These are phyloP conservation scores for Cotesia glomerata DNA, from an alignment of 1,140 invertebrate species.

Conservation along the genomic window DNA sequence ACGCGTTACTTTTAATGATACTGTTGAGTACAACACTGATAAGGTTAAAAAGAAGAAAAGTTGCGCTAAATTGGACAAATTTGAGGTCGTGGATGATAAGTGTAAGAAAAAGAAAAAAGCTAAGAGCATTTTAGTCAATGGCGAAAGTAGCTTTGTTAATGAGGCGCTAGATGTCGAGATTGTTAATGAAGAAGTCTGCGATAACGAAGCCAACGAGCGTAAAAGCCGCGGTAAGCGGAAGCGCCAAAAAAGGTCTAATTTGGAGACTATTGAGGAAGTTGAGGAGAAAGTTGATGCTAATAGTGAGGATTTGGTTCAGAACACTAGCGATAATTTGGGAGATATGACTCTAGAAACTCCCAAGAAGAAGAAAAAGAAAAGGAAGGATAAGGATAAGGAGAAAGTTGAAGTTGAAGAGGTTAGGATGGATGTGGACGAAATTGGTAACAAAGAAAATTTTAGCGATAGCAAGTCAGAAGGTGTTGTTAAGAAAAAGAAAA, in stretches of 20 bases:
- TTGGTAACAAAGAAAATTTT: slow-evolving; percentile 1
- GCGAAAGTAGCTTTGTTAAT: slow-evolving; percentile 39
- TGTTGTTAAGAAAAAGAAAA: neutral
- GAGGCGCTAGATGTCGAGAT: slow-evolving; percentile 44
- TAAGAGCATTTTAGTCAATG: neutral
- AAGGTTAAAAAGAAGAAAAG: slow-evolving; percentile 45
- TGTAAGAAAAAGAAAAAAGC: slow-evolving; percentile 41
- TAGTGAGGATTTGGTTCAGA: slow-evolving; percentile 16
- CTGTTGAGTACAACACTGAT: slow-evolving; percentile 54
- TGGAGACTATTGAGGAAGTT: slow-evolving; percentile 52
- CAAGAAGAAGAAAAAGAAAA: slow-evolving; percentile 35
- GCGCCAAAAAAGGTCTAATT: slow-evolving; percentile 37
- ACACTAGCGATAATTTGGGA: neutral
- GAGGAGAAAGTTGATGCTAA: slow-evolving; percentile 43
- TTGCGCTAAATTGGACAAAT: slow-evolving; percentile 50
- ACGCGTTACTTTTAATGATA: slow-evolving; percentile 56
- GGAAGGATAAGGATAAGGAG: neutral
- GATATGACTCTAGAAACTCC: slow-evolving; percentile 19
- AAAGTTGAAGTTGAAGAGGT: neutral
- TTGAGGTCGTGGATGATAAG: slow-evolving; percentile 54
- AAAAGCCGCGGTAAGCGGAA: slow-evolving; percentile 43
- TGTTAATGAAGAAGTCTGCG: slow-evolving; percentile 41
- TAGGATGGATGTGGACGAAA: neutral
- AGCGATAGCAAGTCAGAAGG: neutral
- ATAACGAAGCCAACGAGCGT: slow-evolving; percentile 48